Percentiles rank a stretch among this genome's conserved stretches.
These are phyloP conservation scores for Drosophila pseudotakahashii DNA, from an alignment of 2,888 invertebrate genomes.

Conservation along the genomic window DNA sequence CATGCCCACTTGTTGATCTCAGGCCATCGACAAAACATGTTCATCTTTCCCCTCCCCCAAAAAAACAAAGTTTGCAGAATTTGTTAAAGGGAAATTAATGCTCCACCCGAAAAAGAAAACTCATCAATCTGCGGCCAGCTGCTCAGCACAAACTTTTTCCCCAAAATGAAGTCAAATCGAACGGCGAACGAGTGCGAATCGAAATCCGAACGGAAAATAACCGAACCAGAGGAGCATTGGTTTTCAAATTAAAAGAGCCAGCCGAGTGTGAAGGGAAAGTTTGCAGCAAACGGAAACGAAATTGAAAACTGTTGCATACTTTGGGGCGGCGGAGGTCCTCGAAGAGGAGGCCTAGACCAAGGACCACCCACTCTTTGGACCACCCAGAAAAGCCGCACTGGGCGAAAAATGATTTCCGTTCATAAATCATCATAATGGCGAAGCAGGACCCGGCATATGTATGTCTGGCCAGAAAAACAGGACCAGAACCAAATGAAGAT, in stretches of 20 bases:
- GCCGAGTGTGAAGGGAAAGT: slow-evolving; percentile 60
- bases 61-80: slow-evolving; percentile 18
- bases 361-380: slow-evolving; percentile 12
- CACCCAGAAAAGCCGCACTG: slow-evolving; percentile 23
- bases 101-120: slow-evolving; percentile 22
- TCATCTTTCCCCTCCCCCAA: neutral
- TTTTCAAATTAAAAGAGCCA: slow-evolving; percentile 72
- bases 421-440: slow-evolving; percentile 76
- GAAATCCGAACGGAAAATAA: slow-evolving; percentile 10
- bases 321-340: slow-evolving; percentile 29
- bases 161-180: slow-evolving; percentile 39
- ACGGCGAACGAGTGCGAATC: slow-evolving; percentile 6
- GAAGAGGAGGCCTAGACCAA: slow-evolving; percentile 13
- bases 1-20: slow-evolving; percentile 52
- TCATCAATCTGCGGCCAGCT: slow-evolving; percentile 54
- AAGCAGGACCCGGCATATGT: slow-evolving; percentile 45
- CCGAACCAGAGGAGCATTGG: slow-evolving; percentile 48
- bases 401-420: slow-evolving; percentile 73
- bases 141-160: slow-evolving; percentile 21
- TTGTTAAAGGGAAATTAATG: slow-evolving; percentile 41
- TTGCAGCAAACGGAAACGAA: slow-evolving; percentile 50
- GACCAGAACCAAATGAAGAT: slow-evolving; percentile 64
- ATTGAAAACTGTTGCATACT: slow-evolving; percentile 72
- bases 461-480: slow-evolving; percentile 28
- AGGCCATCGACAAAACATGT: neutral